These are phyloP conservation scores for Columba guinea DNA, from an alignment of 2,797 vertebrate genomes.

Conservation along the genomic window DNA sequence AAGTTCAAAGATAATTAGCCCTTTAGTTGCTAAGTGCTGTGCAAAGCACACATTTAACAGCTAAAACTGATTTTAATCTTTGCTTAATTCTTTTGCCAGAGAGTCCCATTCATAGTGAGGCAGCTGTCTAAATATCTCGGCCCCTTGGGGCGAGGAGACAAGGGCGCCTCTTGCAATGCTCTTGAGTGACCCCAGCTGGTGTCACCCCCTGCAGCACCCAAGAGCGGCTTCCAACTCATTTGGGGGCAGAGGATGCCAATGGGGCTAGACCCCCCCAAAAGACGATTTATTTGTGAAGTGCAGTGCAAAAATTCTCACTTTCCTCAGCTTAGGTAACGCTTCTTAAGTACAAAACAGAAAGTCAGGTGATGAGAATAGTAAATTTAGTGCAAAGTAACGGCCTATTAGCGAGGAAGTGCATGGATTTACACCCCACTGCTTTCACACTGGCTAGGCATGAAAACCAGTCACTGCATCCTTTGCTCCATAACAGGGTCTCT, in stretches of 20 bases:
- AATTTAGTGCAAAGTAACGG: neutral
- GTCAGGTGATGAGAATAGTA: neutral
- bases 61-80: constrained; percentile 70
- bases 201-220: neutral
- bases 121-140: constrained; percentile 62
- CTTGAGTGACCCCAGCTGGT: constrained; percentile 44
- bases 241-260: neutral
- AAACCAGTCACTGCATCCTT: neutral
- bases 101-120: constrained; percentile 42
- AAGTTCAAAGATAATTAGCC: constrained; percentile 67
- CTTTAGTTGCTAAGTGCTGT: constrained; percentile 53
- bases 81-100: constrained; percentile 69
- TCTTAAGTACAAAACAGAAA: neutral
- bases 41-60: constrained; percentile 58
- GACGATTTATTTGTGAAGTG: neutral
- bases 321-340: neutral
- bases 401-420: neutral
- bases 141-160: constrained; percentile 39
- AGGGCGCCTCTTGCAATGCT: neutral
- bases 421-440: neutral
- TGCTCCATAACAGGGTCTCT: neutral
- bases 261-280: neutral
- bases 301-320: neutral
- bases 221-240: neutral
- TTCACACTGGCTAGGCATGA: neutral